phyloP scores from a whole-genome alignment of 1,140 invertebrate genomes.

The Mizuhopecten yessoensis region DNA sequence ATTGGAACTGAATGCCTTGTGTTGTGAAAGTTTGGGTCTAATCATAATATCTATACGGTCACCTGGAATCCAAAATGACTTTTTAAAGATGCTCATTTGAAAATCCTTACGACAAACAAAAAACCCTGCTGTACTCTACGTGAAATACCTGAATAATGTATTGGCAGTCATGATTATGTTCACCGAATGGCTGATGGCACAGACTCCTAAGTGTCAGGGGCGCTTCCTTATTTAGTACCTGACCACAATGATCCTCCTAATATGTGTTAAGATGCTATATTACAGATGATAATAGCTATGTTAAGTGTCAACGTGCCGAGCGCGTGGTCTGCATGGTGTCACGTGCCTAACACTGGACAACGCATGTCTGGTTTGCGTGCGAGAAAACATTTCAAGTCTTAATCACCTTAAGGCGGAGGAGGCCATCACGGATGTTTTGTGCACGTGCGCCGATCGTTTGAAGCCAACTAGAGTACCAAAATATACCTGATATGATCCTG shows the following conservation, averaged over 20 bases:
- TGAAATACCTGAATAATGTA: not conserved
- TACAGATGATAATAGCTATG: not conserved
- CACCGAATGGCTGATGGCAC: not conserved
- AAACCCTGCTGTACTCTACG: too few relatives aligned
- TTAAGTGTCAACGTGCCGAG: conserved; percentile 4
- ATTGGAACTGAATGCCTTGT: too few relatives aligned
- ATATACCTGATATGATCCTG: not conserved
- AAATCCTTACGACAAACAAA: not conserved
- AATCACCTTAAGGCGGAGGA: not conserved
- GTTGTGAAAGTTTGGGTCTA: too few relatives aligned
- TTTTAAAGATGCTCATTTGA: too few relatives aligned
- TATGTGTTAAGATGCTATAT: not conserved
- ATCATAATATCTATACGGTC: too few relatives aligned
- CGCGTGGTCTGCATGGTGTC: not conserved
- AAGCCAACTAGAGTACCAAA: conserved; percentile 12
- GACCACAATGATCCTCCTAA: not conserved
- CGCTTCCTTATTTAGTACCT: not conserved
- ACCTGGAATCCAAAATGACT: too few relatives aligned
- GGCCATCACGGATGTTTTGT: not conserved
- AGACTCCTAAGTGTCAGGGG: too few relatives aligned
- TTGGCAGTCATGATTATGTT: not conserved
- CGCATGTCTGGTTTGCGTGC: not conserved
- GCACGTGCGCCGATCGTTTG: conserved; percentile 1
- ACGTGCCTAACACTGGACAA: not conserved
- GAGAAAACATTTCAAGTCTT: not conserved